These are phyloP conservation scores for Seriola rivoliana DNA, from an alignment of 2,113 vertebrate species.

Conservation along the genomic window DNA sequence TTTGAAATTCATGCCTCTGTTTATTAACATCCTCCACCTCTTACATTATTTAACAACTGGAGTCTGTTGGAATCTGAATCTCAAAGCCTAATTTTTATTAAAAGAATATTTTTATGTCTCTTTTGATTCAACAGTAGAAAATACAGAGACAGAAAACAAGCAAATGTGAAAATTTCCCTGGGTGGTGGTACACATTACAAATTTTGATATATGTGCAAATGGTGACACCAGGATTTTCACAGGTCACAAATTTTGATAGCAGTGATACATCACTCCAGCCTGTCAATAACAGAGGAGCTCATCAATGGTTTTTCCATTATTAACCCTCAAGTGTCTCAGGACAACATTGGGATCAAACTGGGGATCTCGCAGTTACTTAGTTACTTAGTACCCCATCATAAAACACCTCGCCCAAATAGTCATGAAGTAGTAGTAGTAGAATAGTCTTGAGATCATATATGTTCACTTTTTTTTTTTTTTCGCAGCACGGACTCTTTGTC, in stretches of 20 bases:
- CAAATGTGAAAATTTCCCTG: not conserved
- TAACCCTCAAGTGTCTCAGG: not conserved
- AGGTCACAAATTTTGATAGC: not conserved
- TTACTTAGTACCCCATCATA: not conserved
- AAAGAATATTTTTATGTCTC: not conserved
- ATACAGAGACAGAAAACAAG: not conserved
- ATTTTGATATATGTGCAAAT: not conserved
- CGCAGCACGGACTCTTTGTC: not conserved
- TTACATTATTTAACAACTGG: slow-evolving; percentile 23
- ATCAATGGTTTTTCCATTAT: not conserved
- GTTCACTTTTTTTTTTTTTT: too few relatives aligned
- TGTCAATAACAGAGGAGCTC: not conserved
- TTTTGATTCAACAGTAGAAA: not conserved
- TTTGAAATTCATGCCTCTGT: slow-evolving; percentile 41
- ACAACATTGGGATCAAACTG: not conserved
- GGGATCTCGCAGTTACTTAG: not conserved
- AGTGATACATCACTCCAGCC: not conserved
- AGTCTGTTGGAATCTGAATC: not conserved
- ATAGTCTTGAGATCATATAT: too few relatives aligned
- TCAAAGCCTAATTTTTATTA: not conserved
- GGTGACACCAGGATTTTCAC: not conserved
- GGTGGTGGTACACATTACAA: not conserved
- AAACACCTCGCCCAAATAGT: too few relatives aligned
- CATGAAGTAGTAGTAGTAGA: too few relatives aligned
- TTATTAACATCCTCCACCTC: slow-evolving; percentile 24